Evolutionary conservation across 2,113 vertebrate species (phyloP).

Genomic region (Gasterosteus aculeatus): DNA sequence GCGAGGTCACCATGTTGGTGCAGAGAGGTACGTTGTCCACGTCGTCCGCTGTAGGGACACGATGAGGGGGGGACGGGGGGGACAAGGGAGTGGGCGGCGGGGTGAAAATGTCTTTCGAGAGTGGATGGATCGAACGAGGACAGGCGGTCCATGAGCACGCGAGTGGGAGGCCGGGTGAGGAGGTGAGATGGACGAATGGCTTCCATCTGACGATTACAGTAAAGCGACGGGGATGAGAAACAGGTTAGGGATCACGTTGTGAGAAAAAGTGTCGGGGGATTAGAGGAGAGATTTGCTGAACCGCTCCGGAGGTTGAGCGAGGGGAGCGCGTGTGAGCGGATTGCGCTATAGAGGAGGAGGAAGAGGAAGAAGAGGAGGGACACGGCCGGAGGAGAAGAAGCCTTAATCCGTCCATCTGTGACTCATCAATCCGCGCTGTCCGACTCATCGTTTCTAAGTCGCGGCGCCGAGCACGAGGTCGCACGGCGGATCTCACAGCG

Average conservation of each 20-base stretch:
- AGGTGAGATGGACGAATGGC: slow-evolving; percentile 34
- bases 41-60: no score
- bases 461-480: slow-evolving; percentile 44
- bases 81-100: slow-evolving; percentile 44
- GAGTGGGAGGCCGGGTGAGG: slow-evolving; percentile 49
- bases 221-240: slow-evolving; percentile 39
- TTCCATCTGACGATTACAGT: slow-evolving; percentile 21
- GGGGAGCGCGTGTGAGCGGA: slow-evolving; percentile 41
- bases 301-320: slow-evolving; percentile 53
- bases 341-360: slow-evolving; percentile 35
- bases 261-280: slow-evolving; percentile 61
- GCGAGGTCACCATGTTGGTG: slow-evolving; percentile 95
- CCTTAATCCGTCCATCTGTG: slow-evolving; percentile 58
- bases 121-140: slow-evolving; percentile 38
- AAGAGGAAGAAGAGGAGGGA: slow-evolving; percentile 33
- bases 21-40: slow-evolving; percentile 91
- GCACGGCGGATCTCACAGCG: neutral
- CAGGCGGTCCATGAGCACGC: slow-evolving; percentile 43
- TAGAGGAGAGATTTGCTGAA: slow-evolving; percentile 63
- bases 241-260: slow-evolving; percentile 48
- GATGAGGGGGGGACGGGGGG: no score
- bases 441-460: slow-evolving; percentile 41
- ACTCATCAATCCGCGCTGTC: slow-evolving; percentile 58
- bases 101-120: slow-evolving; percentile 21
- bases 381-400: slow-evolving; percentile 35